A percentile compares a stretch with the other conserved stretches of the same genome.
Conservation (phyloP, 1,140 invertebrate genomes). For the Drosophila aff. region DNA sequence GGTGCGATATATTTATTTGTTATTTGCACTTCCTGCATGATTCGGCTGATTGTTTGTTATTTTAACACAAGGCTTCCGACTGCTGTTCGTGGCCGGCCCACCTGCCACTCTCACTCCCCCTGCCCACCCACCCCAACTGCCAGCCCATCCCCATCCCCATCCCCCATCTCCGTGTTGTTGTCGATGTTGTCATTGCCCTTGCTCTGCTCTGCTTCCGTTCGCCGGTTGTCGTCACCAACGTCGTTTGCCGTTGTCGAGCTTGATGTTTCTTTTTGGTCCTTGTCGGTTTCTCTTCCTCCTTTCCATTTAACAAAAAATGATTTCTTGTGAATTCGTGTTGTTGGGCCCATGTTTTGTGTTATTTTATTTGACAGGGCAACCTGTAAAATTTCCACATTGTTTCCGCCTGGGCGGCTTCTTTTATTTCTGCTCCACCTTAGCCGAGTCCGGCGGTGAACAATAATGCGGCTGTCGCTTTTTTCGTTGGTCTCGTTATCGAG, state of each 20-base stretch:
- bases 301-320: conserved; percentile 38
- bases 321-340: conserved; percentile 52
- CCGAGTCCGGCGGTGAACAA: conserved; percentile 20
- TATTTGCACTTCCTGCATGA: conserved; percentile 83
- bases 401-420: conserved; percentile 67
- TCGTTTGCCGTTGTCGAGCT: conserved; percentile 56
- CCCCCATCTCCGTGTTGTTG: neutral
- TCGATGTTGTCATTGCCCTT: conserved; percentile 49
- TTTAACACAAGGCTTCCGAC: conserved; percentile 81
- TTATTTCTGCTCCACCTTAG: conserved; percentile 47
- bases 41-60: conserved; percentile 83
- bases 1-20: conserved; percentile 80
- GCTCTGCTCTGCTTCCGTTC: conserved; percentile 59
- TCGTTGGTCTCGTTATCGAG: conserved; percentile 28
- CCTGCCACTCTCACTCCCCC: conserved; percentile 1
- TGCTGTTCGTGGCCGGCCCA: conserved; percentile 37
- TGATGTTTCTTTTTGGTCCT: conserved; percentile 58
- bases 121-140: conserved; percentile 1
- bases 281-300: conserved; percentile 24
- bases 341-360: conserved; percentile 61
- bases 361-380: conserved; percentile 69
- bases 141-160: neutral
- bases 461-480: conserved; percentile 30
- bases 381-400: conserved; percentile 74
- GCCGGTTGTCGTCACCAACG: conserved; percentile 67